Percentiles rank a stretch among this genome's conserved stretches.
Evolutionary conservation across 2,797 vertebrate species (phyloP).

Genomic region (Syngnathus rostellatus): DNA sequence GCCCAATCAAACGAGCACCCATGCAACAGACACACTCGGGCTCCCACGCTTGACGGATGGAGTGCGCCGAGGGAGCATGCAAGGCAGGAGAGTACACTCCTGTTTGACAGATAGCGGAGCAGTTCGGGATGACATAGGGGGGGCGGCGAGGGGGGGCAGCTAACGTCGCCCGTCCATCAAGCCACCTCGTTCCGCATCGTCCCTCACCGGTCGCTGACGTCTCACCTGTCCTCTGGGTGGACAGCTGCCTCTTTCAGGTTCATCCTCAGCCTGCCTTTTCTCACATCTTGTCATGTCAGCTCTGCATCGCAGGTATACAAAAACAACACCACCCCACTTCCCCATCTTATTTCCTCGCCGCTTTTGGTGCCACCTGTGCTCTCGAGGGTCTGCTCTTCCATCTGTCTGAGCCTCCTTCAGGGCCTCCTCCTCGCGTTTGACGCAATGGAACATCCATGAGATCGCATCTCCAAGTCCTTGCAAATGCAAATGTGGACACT

Average conservation of each 20-base stretch:
- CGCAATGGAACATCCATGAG: background rate
- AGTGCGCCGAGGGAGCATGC: slow-evolving; percentile 23
- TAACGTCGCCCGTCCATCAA: slow-evolving; percentile 49
- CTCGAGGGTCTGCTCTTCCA: background rate
- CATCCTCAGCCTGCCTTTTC: background rate
- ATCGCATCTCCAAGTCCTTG: background rate
- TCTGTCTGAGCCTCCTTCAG: background rate
- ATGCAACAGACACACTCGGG: slow-evolving; percentile 15
- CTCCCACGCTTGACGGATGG: slow-evolving; percentile 29
- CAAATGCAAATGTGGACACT: background rate
- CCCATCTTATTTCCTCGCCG: too few relatives aligned
- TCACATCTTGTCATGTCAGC: slow-evolving; percentile 22
- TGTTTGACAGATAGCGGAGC: slow-evolving; percentile 45
- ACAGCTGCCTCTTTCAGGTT: slow-evolving; percentile 26
- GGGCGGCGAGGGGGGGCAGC: slow-evolving; percentile 39
- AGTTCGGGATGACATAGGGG: slow-evolving; percentile 39
- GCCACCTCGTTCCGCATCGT: slow-evolving; percentile 14
- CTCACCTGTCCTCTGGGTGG: slow-evolving; percentile 22
- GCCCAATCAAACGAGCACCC: slow-evolving; percentile 23
- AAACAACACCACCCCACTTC: slow-evolving; percentile 6
- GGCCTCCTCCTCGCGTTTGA: background rate
- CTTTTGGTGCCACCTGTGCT: background rate
- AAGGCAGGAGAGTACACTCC: slow-evolving; percentile 24
- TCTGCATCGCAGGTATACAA: slow-evolving; percentile 11
- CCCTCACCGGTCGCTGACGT: slow-evolving; percentile 18